Conservation (phyloP, 2,888 invertebrate genomes). For the Merodon equestris region DNA sequence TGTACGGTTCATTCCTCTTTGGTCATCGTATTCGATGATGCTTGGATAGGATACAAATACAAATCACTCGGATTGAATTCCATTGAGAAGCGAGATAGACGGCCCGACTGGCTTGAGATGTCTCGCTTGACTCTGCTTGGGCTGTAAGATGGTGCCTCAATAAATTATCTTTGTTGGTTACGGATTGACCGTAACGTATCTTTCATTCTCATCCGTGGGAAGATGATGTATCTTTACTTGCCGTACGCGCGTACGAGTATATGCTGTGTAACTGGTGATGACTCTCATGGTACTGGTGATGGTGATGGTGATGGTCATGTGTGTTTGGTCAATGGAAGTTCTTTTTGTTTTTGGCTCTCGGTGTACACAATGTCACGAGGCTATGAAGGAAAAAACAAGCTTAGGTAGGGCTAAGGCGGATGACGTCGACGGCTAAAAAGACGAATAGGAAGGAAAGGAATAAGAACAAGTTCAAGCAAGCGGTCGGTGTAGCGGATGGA, state of each 20-base stretch:
- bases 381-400: neutral
- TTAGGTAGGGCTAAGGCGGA: too few relatives aligned
- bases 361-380: conserved; percentile 35
- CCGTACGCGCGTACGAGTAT: too few relatives aligned
- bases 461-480: conserved; percentile 48
- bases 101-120: too few relatives aligned
- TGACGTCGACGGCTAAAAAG: neutral
- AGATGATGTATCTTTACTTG: conserved; percentile 52
- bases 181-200: conserved; percentile 49
- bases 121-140: too few relatives aligned
- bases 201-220: conserved; percentile 51
- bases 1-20: conserved; percentile 34
- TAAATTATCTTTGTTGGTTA: conserved; percentile 57
- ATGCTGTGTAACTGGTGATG: neutral
- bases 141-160: conserved; percentile 37
- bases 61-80: conserved; percentile 64
- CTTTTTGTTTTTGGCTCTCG: conserved; percentile 10
- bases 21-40: conserved; percentile 27
- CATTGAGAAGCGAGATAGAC: conserved; percentile 15
- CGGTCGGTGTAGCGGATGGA: too few relatives aligned
- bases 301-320: conserved; percentile 7
- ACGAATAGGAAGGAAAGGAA: too few relatives aligned
- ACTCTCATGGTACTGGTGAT: neutral
- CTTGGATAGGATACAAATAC: conserved; percentile 15
- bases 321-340: conserved; percentile 55